Base-by-base conservation (phyloP, 2,888 invertebrate genomes). In the Drosophila barbarae region DNA sequence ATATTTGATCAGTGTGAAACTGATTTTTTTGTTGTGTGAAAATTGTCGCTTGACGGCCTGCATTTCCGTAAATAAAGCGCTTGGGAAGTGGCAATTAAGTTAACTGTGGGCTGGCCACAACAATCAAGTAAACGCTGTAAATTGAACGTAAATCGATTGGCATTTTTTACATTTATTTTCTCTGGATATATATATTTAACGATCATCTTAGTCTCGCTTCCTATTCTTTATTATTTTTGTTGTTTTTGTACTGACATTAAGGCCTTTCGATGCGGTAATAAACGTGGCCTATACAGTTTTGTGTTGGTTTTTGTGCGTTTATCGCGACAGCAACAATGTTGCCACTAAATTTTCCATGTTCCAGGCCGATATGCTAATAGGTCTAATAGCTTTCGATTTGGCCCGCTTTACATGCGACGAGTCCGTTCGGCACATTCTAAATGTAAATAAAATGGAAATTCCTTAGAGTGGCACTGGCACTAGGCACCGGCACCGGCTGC, bases 361-460 rank as follows among this genome's bases (percentile, higher is more conserved):
- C 64, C 63, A 53, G 57, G 44, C 47, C 51, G 49, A 75, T 71
- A 77, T 77, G 77, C 77, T 73, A 77, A 77, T 82, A 77, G 74
- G 67, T 69, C 76, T 82, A 79, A 80, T 77, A 76, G 82, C 72
- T 74, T 76, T 74, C 72, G 66, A 72, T 75, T 72, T 69, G 61
- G 59, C 59, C 68, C 64, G 61, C 58, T 58, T 52, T 59, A 49
- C 58, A 73, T 55, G 76, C 80, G 73, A 59, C 42, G 55, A 46
- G 47, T 53, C 60, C 69, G 76, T 69, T 69, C 70, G 68, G 68
- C 76, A 65, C 79, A 84, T 82, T 72, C 77, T 73, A 73, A 76
- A 81, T 75, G 80, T 84, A 84, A 78, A 84, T 83, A 80, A 80
- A 80, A 83, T 81, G 84, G 74, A 80, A 80, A 80, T 80, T 82